These are phyloP conservation scores for Sciaenops ocellatus DNA, from an alignment of 2,797 vertebrate genomes.

Conservation along the genomic window DNA sequence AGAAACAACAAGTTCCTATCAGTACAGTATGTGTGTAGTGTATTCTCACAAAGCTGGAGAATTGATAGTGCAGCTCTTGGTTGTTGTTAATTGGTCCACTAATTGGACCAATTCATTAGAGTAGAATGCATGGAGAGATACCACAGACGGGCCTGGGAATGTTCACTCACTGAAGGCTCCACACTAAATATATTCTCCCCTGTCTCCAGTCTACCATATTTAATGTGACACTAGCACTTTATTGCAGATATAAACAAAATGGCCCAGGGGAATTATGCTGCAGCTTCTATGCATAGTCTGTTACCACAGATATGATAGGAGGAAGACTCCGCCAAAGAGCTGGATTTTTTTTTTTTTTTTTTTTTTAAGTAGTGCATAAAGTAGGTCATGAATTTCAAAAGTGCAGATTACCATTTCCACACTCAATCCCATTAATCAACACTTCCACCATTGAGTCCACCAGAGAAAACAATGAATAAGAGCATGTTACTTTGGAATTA, in stretches of 20 bases:
- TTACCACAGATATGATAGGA: slow-evolving; percentile 67
- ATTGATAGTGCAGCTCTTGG: slow-evolving; percentile 24
- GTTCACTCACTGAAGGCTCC: slow-evolving; percentile 40
- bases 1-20: background rate
- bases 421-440: slow-evolving; percentile 82
- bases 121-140: slow-evolving; percentile 30
- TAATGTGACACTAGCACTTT: slow-evolving; percentile 74
- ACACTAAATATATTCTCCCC: slow-evolving; percentile 60
- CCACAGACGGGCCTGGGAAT: slow-evolving; percentile 27
- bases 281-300: slow-evolving; percentile 60
- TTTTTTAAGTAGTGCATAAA: slow-evolving; percentile 82
- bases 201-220: slow-evolving; percentile 60
- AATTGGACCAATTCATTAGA: slow-evolving; percentile 67
- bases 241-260: slow-evolving; percentile 78
- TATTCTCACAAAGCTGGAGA: background rate
- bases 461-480: slow-evolving; percentile 84
- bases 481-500: slow-evolving; percentile 79
- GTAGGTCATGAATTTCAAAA: slow-evolving; percentile 85
- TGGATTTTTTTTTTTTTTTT: slow-evolving; percentile 25
- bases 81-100: slow-evolving; percentile 61
- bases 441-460: slow-evolving; percentile 71
- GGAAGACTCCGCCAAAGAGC: slow-evolving; percentile 48
- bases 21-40: background rate
- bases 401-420: slow-evolving; percentile 82
- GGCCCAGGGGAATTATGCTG: slow-evolving; percentile 66